A percentile compares a stretch with the other conserved stretches of the same genome.
These are phyloP conservation scores for Apocrypta bakeri DNA, from an alignment of 1,140 invertebrate genomes.

Conservation along the genomic window DNA sequence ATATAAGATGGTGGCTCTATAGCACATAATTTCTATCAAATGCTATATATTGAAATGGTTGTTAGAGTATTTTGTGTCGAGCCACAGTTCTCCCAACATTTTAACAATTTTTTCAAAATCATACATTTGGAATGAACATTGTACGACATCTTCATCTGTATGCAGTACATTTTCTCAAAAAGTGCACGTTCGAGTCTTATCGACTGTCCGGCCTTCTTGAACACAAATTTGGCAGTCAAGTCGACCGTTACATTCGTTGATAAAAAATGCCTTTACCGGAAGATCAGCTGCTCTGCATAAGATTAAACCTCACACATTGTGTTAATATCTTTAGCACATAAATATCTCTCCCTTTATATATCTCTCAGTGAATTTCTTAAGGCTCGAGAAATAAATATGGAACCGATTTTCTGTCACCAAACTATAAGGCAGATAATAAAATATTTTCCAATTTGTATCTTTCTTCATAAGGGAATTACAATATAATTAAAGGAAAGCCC, in stretches of 20 bases:
- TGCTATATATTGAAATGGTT: constrained; percentile 31
- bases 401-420: too few relatives aligned
- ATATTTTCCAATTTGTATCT: too few relatives aligned
- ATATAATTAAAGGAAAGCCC: too few relatives aligned
- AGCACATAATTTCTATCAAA: constrained; percentile 17
- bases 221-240: constrained; percentile 18
- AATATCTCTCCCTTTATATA: constrained; percentile 1
- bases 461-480: too few relatives aligned
- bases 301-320: neutral
- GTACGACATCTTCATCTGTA: neutral
- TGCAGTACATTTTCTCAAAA: constrained; percentile 5
- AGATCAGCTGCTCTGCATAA: constrained; percentile 10
- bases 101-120: neutral
- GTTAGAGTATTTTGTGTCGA: constrained; percentile 15
- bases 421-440: too few relatives aligned
- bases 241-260: constrained; percentile 26
- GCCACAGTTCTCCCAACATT: constrained; percentile 14
- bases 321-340: constrained; percentile 21
- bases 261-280: constrained; percentile 24
- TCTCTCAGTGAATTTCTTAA: neutral
- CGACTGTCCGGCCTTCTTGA: constrained; percentile 10
- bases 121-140: neutral
- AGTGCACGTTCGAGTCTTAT: neutral
- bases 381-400: constrained; percentile 26
- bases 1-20: constrained; percentile 49